Base-by-base conservation (phyloP, 2,113 vertebrate genomes). In the Conger conger region DNA sequence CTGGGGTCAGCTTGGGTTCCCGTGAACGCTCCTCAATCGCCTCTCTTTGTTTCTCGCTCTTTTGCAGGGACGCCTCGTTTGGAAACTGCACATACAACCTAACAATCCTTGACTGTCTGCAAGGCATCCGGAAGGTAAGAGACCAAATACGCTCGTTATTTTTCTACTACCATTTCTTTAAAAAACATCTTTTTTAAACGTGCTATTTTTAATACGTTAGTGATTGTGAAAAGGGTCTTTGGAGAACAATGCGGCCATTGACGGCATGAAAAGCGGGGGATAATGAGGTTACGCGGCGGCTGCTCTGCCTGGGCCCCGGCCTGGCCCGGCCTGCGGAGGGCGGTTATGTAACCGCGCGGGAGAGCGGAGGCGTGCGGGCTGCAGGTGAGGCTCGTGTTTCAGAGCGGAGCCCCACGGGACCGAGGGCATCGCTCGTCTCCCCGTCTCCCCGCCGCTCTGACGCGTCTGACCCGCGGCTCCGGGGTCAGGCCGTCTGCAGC, bases 61-160 rank as follows among this genome's bases (percentile, higher is more conserved):
- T 84, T 88, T 91, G 0, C 90, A 99, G 98, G 93, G 98, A 99
- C 86, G 98, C 98, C 83, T 97, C 98, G 3, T 99, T 99, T 92
- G 98, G 98, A 89, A 98, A 93, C 87, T 97, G 96, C 94, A 97
- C 96, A 33, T 99, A 96, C 92, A 97, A 96, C 91, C 96, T 99
- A 81, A 97, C 96, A 0, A 95, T 99, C 92, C 95, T 99, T 68
- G 97, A 99, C 92, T 99, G 98, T 92, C 95, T 99, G 89, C 97
- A 99, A 91, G 98, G 98, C 86, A 93, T 99, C 93, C 94, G 95
- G 90, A 99, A 99, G 98, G 98, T 99, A 95, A 96, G 82, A 76
- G 68, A 23, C 40, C 18, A 20, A 35, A 9, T 6, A 79, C 87
- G 4, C n/a, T 9, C 4, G 38, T 57, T 57, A 35, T 20, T 42